Evolutionary conservation across 2,113 vertebrate species (phyloP), one percentile per base, ranked within the genome.

Genomic region (Neoarius graeffei): DNA sequence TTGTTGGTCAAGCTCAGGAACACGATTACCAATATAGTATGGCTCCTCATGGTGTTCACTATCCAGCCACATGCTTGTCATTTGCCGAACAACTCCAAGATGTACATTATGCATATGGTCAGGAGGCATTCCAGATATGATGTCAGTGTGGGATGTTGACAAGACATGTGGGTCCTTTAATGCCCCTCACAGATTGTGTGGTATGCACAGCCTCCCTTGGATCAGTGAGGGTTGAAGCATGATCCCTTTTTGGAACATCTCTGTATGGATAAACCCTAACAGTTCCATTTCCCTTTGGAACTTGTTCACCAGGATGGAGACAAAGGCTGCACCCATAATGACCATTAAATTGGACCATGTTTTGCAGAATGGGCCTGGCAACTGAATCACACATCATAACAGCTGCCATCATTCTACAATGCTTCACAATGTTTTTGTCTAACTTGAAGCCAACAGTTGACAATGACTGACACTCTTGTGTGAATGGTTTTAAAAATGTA

Each of bases 61-160:
- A n/a, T 91, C 86, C 83, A 90, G 77, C 89, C 89, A 90, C 67
- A 90, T 62, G 66, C 80, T 88, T 88, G 71, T 20, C 84, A 88
- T 88, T 90, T 90, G 89, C 30, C 73, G 7, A 83, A 90, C 87
- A 25, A 90, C 57, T 54, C 89, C 87, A 88, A 88, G 87, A 88
- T 86, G 87, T 88, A 90, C 23, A 90, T 88, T 88, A 73, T 86
- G 81, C 87, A 90, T 90, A 84, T 88, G 83, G 35, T 89, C 89
- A 87, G 86, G 87, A 80, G 87, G 84, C 57, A 90, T 73, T 52
- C 87, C 87, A 71, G 79, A 86, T 66, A n/a, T 66, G 60, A 88
- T 73, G 73, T 90, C 84, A 88, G 69, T 88, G 71, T 90, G 84
- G 87, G 59, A 90, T 90, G 23, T 88, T 90, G 20, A 88, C 59